phyloP scores from a whole-genome alignment of 2,888 invertebrate species.

The Linnaemya vulpina region DNA sequence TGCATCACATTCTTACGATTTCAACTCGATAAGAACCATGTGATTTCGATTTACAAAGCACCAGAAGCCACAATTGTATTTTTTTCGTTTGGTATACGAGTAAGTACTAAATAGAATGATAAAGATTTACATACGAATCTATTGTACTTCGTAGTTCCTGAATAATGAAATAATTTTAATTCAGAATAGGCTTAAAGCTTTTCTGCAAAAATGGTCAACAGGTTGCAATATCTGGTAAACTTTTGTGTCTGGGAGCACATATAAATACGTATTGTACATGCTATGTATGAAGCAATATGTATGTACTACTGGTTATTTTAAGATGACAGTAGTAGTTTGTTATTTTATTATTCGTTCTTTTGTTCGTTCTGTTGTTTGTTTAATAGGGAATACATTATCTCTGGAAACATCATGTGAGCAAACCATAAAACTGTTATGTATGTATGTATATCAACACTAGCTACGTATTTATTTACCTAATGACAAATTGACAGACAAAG shows the following conservation, averaged over 20 bases:
- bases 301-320: background rate
- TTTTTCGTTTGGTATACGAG: too few species aligned
- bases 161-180: too few species aligned
- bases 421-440: constrained; percentile 59
- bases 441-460: too few species aligned
- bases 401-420: constrained; percentile 73
- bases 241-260: background rate
- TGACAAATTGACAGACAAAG: constrained; percentile 21
- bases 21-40: too few species aligned
- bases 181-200: background rate
- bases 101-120: too few species aligned
- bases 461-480: constrained; percentile 21
- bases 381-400: constrained; percentile 68
- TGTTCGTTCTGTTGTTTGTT: constrained; percentile 39
- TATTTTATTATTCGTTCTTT: constrained; percentile 29
- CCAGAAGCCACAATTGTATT: too few species aligned
- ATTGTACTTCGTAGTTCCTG: too few species aligned
- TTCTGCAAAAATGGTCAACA: background rate
- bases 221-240: background rate
- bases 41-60: too few species aligned
- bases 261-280: background rate
- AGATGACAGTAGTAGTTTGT: constrained; percentile 18
- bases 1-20: too few species aligned
- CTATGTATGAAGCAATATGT: too few species aligned
- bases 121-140: too few species aligned